Evolutionary conservation across 1,140 invertebrate genomes (phyloP).

Genomic region (Formica selysi): DNA sequence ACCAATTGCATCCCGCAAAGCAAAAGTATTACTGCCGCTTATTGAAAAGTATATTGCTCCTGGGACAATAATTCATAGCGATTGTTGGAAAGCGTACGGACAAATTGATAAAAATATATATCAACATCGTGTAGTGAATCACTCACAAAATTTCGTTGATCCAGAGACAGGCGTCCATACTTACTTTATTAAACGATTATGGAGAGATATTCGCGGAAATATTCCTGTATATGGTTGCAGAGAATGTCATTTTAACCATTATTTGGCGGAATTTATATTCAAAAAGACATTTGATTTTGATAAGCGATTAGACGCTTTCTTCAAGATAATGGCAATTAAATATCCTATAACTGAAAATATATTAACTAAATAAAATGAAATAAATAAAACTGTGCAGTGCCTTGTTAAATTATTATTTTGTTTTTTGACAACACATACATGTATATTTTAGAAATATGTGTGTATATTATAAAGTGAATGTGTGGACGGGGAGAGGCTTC

Average conservation of each 20-base stretch:
- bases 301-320: conserved; percentile 10
- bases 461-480: too few relatives aligned
- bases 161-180: background rate
- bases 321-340: background rate
- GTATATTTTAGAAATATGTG: too few relatives aligned
- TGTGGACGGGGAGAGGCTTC: too few relatives aligned
- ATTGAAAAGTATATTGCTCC: conserved; percentile 14
- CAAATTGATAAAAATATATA: background rate
- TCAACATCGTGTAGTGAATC: background rate
- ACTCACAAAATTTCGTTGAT: background rate
- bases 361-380: too few relatives aligned
- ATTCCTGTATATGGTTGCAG: background rate
- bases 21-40: background rate
- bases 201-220: background rate
- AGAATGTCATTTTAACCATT: background rate
- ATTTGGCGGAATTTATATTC: conserved; percentile 2
- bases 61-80: background rate
- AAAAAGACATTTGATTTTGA: background rate
- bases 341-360: conserved; percentile 11
- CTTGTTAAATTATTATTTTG: too few relatives aligned
- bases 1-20: background rate
- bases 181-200: background rate
- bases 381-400: too few relatives aligned
- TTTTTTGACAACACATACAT: too few relatives aligned
- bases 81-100: background rate